A percentile compares a stretch with the other conserved stretches of the same genome.
These are phyloP conservation scores for Euglossa dilemma DNA, from an alignment of 1,140 invertebrate species.

Conservation along the genomic window DNA sequence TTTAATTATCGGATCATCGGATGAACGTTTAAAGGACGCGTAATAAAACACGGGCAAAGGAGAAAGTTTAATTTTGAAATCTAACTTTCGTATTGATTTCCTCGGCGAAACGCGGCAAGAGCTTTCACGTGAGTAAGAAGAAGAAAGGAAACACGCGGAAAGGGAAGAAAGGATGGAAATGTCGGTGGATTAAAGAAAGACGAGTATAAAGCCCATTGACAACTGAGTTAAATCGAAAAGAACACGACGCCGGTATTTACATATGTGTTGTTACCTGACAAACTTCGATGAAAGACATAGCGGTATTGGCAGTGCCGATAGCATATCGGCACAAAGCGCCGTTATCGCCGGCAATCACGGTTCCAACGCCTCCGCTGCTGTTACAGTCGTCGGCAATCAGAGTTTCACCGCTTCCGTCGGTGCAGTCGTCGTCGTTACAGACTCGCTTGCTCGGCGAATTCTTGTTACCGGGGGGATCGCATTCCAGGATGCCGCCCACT, in stretches of 20 bases:
- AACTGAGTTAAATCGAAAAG: not conserved
- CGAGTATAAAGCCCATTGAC: not conserved
- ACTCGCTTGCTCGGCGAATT: conserved; percentile 69
- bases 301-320: conserved; percentile 72
- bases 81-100: not conserved
- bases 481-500: conserved; percentile 82
- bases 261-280: conserved; percentile 75
- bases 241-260: conserved; percentile 5
- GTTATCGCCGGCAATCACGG: conserved; percentile 62
- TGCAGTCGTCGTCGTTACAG: conserved; percentile 23
- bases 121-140: not conserved
- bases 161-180: not conserved
- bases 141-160: not conserved
- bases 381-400: conserved; percentile 68
- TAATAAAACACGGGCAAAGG: not conserved
- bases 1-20: not conserved
- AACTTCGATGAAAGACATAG: conserved; percentile 80
- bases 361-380: conserved; percentile 50
- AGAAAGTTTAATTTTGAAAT: not conserved
- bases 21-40: not conserved
- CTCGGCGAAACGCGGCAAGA: not conserved
- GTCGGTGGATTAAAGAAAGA: not conserved
- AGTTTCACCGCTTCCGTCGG: conserved; percentile 39
- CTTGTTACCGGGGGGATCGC: conserved; percentile 78
- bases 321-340: conserved; percentile 79